phyloP scores from a whole-genome alignment of 2,888 invertebrate species.

The Volucella zonaria region DNA sequence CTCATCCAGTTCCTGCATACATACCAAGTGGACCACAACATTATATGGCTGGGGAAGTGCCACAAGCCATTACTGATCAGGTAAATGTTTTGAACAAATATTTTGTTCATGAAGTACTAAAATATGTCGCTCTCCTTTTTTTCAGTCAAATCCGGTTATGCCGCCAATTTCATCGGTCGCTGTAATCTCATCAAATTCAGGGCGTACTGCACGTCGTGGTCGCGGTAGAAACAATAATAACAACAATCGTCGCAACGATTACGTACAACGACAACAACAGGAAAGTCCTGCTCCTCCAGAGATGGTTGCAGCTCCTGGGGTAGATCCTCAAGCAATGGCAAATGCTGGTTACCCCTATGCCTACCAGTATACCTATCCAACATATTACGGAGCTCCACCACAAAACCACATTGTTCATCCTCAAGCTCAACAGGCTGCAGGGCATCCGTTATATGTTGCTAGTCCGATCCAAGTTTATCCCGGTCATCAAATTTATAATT shows the following conservation, averaged over 20 bases:
- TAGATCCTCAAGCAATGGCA: conserved; percentile 76
- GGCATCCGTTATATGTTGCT: conserved; percentile 78
- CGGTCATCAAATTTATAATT: conserved; percentile 78
- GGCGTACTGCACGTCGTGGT: conserved; percentile 78
- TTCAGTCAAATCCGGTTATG: conserved; percentile 78
- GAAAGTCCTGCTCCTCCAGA: conserved; percentile 67
- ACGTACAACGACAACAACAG: conserved; percentile 78
- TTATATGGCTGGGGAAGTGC: conserved; percentile 79
- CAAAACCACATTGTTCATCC: conserved; percentile 79
- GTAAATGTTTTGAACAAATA: conserved; percentile 73
- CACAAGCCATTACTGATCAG: conserved; percentile 78
- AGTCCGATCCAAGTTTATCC: conserved; percentile 79
- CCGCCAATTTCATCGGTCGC: conserved; percentile 78
- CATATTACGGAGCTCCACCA: conserved; percentile 76
- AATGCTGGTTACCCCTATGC: conserved; percentile 76
- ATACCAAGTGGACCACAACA: conserved; percentile 76
- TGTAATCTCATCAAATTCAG: conserved; percentile 72
- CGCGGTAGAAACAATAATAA: conserved; percentile 79
- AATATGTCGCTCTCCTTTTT: neutral
- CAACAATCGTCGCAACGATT: conserved; percentile 79
- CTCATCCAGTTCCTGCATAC: conserved; percentile 82
- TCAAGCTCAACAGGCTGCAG: conserved; percentile 81
- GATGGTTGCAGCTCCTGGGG: conserved; percentile 68
- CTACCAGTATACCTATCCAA: conserved; percentile 77
- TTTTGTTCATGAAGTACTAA: neutral